phyloP scores from a whole-genome alignment of 1,140 invertebrate species.

The Zaprionus ornatus region DNA sequence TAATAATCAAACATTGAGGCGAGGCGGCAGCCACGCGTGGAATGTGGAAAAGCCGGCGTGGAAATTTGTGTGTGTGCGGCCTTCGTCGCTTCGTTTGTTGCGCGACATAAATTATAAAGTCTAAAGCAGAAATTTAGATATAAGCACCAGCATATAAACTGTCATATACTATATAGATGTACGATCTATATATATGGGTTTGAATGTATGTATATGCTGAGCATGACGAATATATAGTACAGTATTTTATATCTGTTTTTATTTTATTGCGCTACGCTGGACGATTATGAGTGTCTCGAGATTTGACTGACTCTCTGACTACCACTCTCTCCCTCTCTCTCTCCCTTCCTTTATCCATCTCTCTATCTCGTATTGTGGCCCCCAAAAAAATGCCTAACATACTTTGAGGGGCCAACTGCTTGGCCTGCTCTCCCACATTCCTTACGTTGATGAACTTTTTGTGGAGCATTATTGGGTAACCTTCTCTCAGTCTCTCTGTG shows the following conservation, averaged over 20 bases:
- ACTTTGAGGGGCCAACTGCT: conserved; percentile 21
- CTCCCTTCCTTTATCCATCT: not conserved
- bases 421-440: conserved; percentile 53
- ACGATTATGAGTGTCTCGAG: conserved; percentile 43
- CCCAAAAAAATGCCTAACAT: conserved; percentile 37
- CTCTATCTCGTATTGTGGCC: not conserved
- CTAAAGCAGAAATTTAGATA: conserved; percentile 75
- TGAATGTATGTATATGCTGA: conserved; percentile 31
- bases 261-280: conserved; percentile 46
- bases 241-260: conserved; percentile 30
- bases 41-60: conserved; percentile 72
- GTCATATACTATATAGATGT: conserved; percentile 10
- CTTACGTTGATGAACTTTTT: conserved; percentile 60
- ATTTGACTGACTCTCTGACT: conserved; percentile 25
- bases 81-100: conserved; percentile 22
- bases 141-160: conserved; percentile 8
- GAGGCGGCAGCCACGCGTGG: conserved; percentile 69
- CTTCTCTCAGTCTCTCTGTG: conserved; percentile 23
- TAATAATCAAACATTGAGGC: conserved; percentile 73
- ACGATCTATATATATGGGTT: not conserved
- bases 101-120: conserved; percentile 74
- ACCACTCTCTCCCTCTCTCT: not conserved
- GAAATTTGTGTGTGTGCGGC: conserved; percentile 45
- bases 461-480: conserved; percentile 64
- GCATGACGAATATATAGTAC: conserved; percentile 18